A percentile compares a stretch with the other conserved stretches of the same genome.
Evolutionary conservation across 1,140 invertebrate species (phyloP).

Genomic region (Tachypleus tridentatus): DNA sequence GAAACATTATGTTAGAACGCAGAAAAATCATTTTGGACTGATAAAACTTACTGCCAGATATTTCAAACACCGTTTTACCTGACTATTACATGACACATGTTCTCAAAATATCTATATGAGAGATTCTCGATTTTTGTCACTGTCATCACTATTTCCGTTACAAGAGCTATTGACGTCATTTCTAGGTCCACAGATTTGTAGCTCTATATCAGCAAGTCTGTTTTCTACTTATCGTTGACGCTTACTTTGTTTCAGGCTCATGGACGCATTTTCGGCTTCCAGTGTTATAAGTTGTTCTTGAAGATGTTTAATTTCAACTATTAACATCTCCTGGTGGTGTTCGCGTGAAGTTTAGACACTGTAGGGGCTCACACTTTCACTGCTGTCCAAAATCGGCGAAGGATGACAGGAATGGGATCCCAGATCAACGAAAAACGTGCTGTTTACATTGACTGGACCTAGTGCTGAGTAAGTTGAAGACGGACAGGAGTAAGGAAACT

Average conservation of each 20-base stretch:
- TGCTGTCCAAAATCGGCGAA: too few relatives aligned
- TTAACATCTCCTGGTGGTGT: constrained; percentile 53
- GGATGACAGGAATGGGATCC: too few relatives aligned
- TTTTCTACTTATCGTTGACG: constrained; percentile 93
- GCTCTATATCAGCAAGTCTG: constrained; percentile 86
- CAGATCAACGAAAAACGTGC: too few relatives aligned
- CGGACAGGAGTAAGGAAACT: background rate
- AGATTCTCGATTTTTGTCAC: constrained; percentile 33
- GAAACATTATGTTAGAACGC: too few relatives aligned
- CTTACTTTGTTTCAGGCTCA: constrained; percentile 81
- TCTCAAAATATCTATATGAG: constrained; percentile 26
- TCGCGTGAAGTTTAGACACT: too few relatives aligned
- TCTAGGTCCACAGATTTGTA: constrained; percentile 71
- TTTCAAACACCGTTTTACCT: too few relatives aligned
- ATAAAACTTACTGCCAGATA: too few relatives aligned
- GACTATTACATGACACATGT: too few relatives aligned
- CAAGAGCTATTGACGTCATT: constrained; percentile 12
- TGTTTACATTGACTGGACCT: background rate
- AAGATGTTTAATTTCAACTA: constrained; percentile 83
- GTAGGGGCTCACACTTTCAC: too few relatives aligned
- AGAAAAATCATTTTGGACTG: too few relatives aligned
- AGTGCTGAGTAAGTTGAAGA: background rate
- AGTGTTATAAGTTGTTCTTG: constrained; percentile 77
- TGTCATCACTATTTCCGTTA: constrained; percentile 27
- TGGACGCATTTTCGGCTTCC: constrained; percentile 82